These are phyloP conservation scores for Aethina tumida DNA, from an alignment of 1,140 invertebrate genomes.

Conservation along the genomic window DNA sequence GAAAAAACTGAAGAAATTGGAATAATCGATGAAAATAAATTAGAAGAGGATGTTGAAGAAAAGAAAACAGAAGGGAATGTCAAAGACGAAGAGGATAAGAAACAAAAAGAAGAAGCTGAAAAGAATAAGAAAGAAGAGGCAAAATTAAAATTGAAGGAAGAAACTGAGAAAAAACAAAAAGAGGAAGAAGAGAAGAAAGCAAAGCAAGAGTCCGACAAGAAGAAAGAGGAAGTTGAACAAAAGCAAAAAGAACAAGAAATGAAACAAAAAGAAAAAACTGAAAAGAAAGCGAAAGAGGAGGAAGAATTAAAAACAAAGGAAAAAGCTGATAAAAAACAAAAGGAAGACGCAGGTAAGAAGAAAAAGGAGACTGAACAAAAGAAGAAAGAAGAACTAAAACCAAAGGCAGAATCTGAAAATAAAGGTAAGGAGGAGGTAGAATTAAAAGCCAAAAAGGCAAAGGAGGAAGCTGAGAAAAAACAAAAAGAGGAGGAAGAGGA, in stretches of 20 bases:
- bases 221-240: conserved; percentile 21
- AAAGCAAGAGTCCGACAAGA: conserved; percentile 17
- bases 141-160: conserved; percentile 1
- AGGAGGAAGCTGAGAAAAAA: conserved; percentile 22
- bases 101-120: conserved; percentile 4
- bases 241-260: conserved; percentile 15
- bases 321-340: too few species aligned
- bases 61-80: conserved; percentile 6
- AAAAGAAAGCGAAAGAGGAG: conserved; percentile 17
- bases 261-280: conserved; percentile 17
- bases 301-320: conserved; percentile 11
- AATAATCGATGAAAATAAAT: conserved; percentile 3
- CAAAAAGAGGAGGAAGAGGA: conserved; percentile 15
- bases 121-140: conserved; percentile 2
- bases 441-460: conserved; percentile 16
- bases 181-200: conserved; percentile 15
- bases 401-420: conserved; percentile 17
- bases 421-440: conserved; percentile 17
- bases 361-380: conserved; percentile 11
- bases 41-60: conserved; percentile 6
- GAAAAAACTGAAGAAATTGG: too few species aligned
- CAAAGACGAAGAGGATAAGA: conserved; percentile 3
- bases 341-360: conserved; percentile 3
- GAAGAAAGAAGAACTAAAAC: conserved; percentile 10
- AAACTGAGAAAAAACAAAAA: conserved; percentile 1